These are phyloP conservation scores for Montipora sp. DNA, from an alignment of 64 coral and sea anemone species.

Conservation along the genomic window DNA sequence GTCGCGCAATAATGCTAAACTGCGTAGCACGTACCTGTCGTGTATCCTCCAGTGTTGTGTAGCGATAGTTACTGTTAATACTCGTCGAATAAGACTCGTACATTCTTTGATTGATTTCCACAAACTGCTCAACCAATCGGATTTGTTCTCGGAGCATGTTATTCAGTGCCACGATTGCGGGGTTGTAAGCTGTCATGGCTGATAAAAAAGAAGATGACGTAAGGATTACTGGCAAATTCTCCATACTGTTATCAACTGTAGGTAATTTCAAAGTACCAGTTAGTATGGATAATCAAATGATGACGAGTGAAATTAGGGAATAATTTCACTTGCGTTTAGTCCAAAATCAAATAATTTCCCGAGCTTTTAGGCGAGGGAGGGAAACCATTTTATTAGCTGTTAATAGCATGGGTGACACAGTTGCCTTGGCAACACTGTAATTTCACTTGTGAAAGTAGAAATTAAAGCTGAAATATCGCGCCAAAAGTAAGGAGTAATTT, in stretches of 20 bases:
- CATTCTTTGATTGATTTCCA: conserved; percentile 90
- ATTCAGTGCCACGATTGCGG: conserved; percentile 86
- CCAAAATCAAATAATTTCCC: no score
- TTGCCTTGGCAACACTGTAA: no score
- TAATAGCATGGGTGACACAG: no score
- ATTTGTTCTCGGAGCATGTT: conserved; percentile 97
- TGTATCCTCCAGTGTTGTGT: conserved; percentile 97
- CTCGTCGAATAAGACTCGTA: conserved; percentile 87
- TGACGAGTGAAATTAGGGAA: no score
- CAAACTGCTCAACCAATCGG: conserved; percentile 91
- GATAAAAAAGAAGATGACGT: not conserved
- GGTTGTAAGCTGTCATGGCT: conserved; percentile 98
- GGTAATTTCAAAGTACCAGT: not conserved
- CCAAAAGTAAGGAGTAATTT: no score
- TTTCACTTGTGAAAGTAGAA: no score
- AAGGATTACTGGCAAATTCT: not conserved
- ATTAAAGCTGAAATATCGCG: no score
- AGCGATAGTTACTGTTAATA: conserved; percentile 69
- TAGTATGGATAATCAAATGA: no score
- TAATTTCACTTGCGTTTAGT: no score
- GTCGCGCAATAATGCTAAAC: not conserved
- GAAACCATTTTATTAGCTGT: no score
- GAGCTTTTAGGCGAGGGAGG: no score
- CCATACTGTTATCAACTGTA: not conserved
- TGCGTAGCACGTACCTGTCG: conserved; percentile 64